phyloP scores from a whole-genome alignment of 2,113 vertebrate genomes.

The Xiphophorus maculatus region DNA sequence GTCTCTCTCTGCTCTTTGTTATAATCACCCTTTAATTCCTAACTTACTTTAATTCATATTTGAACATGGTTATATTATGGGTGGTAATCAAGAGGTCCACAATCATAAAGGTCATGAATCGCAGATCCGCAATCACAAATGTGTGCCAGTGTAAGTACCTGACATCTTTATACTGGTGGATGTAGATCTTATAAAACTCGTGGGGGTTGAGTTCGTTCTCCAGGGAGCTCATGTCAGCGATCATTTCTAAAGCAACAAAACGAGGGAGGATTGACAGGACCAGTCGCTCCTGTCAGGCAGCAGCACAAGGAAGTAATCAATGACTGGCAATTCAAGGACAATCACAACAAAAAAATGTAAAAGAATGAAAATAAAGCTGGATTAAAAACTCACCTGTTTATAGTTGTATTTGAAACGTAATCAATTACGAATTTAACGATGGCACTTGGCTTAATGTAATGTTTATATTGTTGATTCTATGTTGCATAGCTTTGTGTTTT shows the following conservation, averaged over 20 bases:
- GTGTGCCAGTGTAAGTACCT: slow-evolving; percentile 61
- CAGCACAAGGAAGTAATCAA: background rate
- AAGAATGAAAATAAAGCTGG: background rate
- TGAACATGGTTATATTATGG: too few species aligned
- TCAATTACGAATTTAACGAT: too few species aligned
- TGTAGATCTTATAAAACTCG: slow-evolving; percentile 82
- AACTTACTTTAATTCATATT: background rate
- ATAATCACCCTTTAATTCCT: too few species aligned
- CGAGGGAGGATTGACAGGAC: slow-evolving; percentile 80
- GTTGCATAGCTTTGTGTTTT: too few species aligned
- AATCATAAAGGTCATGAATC: background rate
- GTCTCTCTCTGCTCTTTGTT: too few species aligned
- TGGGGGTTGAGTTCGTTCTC: slow-evolving; percentile 76
- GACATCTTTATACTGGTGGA: slow-evolving; percentile 81
- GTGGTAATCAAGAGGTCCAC: background rate
- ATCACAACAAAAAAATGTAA: background rate
- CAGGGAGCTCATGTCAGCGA: slow-evolving; percentile 75
- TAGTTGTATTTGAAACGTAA: too few species aligned
- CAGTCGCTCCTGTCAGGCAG: slow-evolving; percentile 71
- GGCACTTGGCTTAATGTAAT: too few species aligned
- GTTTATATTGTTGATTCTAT: too few species aligned
- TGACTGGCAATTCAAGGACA: background rate
- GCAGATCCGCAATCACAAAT: background rate
- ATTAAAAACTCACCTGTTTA: too few species aligned
- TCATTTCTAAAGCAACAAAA: slow-evolving; percentile 84